Conservation (phyloP, 2,113 vertebrate genomes). For the Thermophis baileyi region DNA sequence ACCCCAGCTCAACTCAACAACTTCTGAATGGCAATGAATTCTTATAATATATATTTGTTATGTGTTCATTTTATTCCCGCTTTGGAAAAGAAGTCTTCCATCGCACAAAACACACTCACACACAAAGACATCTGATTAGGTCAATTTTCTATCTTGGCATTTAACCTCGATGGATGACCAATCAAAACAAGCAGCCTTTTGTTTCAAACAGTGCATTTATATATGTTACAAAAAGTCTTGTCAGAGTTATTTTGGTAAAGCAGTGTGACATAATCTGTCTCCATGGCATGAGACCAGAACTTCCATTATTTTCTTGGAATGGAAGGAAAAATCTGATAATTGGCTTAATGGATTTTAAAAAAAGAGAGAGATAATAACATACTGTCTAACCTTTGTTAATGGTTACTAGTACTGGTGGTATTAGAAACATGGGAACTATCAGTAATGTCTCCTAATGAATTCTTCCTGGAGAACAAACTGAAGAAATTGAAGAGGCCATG, state of each 20-base stretch:
- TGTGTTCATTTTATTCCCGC: neutral
- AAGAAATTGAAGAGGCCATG: neutral
- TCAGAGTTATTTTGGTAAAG: conserved; percentile 8
- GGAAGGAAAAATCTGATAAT: neutral
- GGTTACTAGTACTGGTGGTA: neutral
- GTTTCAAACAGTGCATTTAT: neutral
- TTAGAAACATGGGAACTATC: neutral
- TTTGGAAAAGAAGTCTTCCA: neutral
- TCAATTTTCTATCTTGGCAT: neutral
- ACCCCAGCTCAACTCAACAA: neutral
- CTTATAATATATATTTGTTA: neutral
- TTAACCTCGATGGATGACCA: conserved; percentile 4
- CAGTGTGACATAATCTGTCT: conserved; percentile 9
- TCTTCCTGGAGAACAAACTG: neutral
- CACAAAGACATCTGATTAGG: neutral
- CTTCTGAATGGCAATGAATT: neutral
- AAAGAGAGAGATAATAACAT: neutral
- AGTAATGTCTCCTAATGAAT: neutral
- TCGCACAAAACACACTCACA: conserved; percentile 11
- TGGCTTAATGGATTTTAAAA: neutral
- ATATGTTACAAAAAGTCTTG: conserved; percentile 12
- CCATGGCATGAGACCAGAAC: neutral
- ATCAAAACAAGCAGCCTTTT: conserved; percentile 3
- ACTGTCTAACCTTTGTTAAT: neutral
- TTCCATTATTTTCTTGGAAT: conserved; percentile 6